Base-by-base conservation (phyloP, 2,797 vertebrate genomes). In the Galaxias olidus region DNA sequence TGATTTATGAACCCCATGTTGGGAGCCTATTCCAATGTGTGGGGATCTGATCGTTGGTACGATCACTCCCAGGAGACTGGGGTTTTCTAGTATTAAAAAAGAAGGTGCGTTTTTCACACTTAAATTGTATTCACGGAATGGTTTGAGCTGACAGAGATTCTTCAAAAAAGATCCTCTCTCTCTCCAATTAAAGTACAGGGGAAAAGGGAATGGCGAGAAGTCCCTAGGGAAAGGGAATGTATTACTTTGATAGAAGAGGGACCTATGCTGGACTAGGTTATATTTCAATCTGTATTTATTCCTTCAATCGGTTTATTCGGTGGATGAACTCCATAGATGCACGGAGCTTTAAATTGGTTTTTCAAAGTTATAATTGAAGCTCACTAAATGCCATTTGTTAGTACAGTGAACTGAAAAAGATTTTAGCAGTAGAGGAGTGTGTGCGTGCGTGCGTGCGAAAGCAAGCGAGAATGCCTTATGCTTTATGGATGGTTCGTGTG, bases 401-500 rank as follows among this genome's bases (percentile, higher is more conserved):
- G 30, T 30, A 30, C 30, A 30, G 30, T 30, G 6, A 30, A 2
- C 30, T 30, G 30, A 30, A 6, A 30, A 30, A 30, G 2, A 30
- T 30, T 30, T 30, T 30, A 30, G 30, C 30, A 30, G 30, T 30
- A 30, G 30, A 30, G 30, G 3, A 30, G 49, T 51, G 42, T 46
- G 15, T 43, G 14, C 8, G 19, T 11, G 40, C 47, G 40, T 63
- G 65, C 68, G 40, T 62, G 55, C 49, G 50, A 20, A 45, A 18
- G 4, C 12, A 53, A 61, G 54, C 42, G n/a, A n/a, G n/a, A n/a
- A 54, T 14, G 40, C 15, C 17, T 66, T 63, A 43, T 18, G 47
- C 46, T 58, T 42, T 8, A 40, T 41, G 4, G 30, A 55, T 74
- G 68, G 75, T 80, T 68, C 76, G 61, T 66, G 68, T 74, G 55